These are phyloP conservation scores for Chironex yamaguchii DNA, from an alignment of 30 jellyfish, hydroid and myxozoan species.

Conservation along the genomic window DNA sequence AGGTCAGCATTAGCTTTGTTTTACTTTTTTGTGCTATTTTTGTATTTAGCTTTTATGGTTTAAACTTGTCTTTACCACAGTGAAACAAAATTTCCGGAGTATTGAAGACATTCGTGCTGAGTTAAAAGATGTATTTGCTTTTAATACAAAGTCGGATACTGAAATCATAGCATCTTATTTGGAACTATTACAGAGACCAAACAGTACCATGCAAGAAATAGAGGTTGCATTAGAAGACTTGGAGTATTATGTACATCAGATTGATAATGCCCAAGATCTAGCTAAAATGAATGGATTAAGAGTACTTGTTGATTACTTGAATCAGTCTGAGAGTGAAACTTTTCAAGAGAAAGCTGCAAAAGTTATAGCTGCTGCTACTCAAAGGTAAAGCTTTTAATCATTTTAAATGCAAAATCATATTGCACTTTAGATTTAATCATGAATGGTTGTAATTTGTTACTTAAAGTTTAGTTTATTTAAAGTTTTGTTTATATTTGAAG, in stretches of 20 bases:
- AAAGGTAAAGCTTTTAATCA: constrained; percentile 73
- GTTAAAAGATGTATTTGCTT: constrained; percentile 60
- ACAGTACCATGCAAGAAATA: constrained; percentile 57
- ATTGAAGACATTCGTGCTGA: constrained; percentile 85
- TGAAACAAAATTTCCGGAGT: constrained; percentile 73
- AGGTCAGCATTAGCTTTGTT: too few relatives aligned
- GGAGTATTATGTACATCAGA: constrained; percentile 90
- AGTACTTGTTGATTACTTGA: constrained; percentile 69
- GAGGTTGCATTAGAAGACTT: constrained; percentile 70
- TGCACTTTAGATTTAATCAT: too few relatives aligned
- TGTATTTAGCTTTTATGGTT: too few relatives aligned
- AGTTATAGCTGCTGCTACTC: constrained; percentile 96
- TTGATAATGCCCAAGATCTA: constrained; percentile 86
- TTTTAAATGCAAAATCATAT: too few relatives aligned
- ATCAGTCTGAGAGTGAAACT: constrained; percentile 41
- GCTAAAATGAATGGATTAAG: constrained; percentile 83
- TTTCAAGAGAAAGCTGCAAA: constrained; percentile 92
- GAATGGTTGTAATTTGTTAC: too few relatives aligned
- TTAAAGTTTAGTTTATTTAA: too few relatives aligned
- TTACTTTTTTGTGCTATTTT: too few relatives aligned
- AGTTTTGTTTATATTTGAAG: too few relatives aligned
- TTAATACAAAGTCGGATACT: constrained; percentile 80
- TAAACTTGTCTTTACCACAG: constrained; percentile 18
- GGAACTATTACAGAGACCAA: constrained; percentile 39
- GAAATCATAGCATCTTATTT: constrained; percentile 73